Percentiles rank a stretch among this genome's conserved stretches.
Conservation (phyloP, 2,113 vertebrate species). For the Grammomys dolichurus region DNA sequence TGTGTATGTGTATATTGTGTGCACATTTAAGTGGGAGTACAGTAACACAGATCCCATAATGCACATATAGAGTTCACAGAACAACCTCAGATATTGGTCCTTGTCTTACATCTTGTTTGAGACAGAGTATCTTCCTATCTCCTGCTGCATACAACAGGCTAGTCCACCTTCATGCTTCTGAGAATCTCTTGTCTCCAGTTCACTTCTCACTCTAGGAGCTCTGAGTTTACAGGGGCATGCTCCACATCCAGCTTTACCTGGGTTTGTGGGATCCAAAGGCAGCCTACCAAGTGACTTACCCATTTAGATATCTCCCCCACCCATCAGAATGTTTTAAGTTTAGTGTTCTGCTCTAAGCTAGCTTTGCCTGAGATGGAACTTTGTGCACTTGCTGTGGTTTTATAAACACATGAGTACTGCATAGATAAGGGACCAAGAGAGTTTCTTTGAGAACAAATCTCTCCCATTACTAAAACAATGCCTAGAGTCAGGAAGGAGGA, state of each 20-base stretch:
- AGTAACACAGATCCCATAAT: neutral
- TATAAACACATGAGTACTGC: neutral
- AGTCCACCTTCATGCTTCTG: neutral
- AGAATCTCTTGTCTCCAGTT: neutral
- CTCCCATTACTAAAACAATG: conserved; percentile 6
- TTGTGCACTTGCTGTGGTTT: neutral
- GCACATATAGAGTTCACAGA: neutral
- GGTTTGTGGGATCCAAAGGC: neutral
- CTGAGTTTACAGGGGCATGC: neutral
- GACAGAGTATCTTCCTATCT: neutral
- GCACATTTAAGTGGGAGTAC: neutral
- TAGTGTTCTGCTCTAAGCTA: neutral
- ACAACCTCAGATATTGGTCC: neutral
- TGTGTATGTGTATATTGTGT: neutral
- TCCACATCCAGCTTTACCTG: neutral
- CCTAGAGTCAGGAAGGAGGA: neutral
- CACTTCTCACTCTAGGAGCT: too few relatives aligned
- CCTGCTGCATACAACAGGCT: neutral
- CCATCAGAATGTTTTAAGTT: neutral
- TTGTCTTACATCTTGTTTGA: neutral
- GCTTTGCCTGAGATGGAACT: neutral
- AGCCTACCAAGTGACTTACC: neutral
- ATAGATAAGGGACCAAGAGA: neutral
- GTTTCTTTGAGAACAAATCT: neutral
- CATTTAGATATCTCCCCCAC: too few relatives aligned